Conservation (phyloP, 2,888 invertebrate species). For the Apantesis nais region DNA sequence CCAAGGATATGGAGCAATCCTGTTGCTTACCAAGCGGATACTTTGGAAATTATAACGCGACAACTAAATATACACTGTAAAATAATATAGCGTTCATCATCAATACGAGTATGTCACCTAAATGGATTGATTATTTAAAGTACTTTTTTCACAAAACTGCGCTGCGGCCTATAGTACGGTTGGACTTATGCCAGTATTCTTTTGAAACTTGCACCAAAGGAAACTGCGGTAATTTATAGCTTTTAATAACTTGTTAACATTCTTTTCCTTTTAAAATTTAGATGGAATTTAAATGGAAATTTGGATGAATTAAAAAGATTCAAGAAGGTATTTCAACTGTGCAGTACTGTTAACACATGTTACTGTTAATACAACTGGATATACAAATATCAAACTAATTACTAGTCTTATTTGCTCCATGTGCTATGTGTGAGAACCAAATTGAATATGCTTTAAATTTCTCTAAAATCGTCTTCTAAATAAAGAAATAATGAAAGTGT, state of each 20-base stretch:
- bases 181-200: slow-evolving; percentile 39
- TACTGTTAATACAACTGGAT: no score
- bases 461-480: no score
- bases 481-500: no score
- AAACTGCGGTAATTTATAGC: slow-evolving; percentile 29
- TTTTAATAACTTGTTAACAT: background rate
- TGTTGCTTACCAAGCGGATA: background rate
- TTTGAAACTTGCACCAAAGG: slow-evolving; percentile 36
- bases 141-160: background rate
- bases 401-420: background rate
- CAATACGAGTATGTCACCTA: background rate
- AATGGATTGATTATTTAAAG: slow-evolving; percentile 16
- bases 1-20: no score
- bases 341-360: background rate
- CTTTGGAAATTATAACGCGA: background rate
- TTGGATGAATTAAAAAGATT: background rate
- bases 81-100: background rate
- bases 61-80: background rate
- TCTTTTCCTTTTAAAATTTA: background rate
- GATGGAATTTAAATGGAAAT: background rate
- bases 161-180: slow-evolving; percentile 9
- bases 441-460: no score
- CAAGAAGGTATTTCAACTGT: background rate
- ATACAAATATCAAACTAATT: background rate
- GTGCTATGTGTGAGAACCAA: no score